Evolutionary conservation across 2,888 invertebrate species (phyloP).

Genomic region (Agrotis segetum): DNA sequence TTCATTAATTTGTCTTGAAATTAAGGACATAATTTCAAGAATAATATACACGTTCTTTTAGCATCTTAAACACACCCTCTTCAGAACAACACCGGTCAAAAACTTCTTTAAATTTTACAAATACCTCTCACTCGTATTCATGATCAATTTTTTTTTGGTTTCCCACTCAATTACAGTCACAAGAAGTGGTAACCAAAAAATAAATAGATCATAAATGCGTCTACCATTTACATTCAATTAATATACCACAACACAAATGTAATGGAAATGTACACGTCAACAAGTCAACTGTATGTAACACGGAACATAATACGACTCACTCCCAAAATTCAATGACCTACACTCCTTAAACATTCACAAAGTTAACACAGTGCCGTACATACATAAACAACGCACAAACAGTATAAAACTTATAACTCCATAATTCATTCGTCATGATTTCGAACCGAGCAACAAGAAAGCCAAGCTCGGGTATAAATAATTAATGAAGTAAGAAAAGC

Average conservation of each 20-base stretch:
- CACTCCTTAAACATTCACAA: slow-evolving; percentile 45
- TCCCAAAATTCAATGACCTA: slow-evolving; percentile 41
- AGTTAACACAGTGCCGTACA: slow-evolving; percentile 43
- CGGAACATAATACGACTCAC: not conserved
- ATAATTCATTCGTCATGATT: slow-evolving; percentile 73
- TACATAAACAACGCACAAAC: slow-evolving; percentile 50
- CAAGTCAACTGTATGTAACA: not conserved
- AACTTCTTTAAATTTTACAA: too few relatives aligned
- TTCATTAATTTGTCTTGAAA: too few relatives aligned
- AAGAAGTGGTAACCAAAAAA: too few relatives aligned
- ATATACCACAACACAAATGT: too few relatives aligned
- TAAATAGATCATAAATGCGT: not conserved
- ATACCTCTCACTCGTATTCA: too few relatives aligned
- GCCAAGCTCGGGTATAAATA: slow-evolving; percentile 65
- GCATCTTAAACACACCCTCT: too few relatives aligned
- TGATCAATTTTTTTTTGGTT: too few relatives aligned
- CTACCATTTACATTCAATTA: not conserved
- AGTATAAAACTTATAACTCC: slow-evolving; percentile 65
- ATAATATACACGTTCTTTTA: too few relatives aligned
- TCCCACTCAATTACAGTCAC: too few relatives aligned
- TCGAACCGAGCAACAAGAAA: slow-evolving; percentile 64
- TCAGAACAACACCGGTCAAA: too few relatives aligned
- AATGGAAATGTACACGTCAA: not conserved
- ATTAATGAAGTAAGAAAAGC: slow-evolving; percentile 70
- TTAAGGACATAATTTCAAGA: too few relatives aligned